Evolutionary conservation across 2,113 vertebrate species (phyloP).

Genomic region (Hoplias malabaricus): DNA sequence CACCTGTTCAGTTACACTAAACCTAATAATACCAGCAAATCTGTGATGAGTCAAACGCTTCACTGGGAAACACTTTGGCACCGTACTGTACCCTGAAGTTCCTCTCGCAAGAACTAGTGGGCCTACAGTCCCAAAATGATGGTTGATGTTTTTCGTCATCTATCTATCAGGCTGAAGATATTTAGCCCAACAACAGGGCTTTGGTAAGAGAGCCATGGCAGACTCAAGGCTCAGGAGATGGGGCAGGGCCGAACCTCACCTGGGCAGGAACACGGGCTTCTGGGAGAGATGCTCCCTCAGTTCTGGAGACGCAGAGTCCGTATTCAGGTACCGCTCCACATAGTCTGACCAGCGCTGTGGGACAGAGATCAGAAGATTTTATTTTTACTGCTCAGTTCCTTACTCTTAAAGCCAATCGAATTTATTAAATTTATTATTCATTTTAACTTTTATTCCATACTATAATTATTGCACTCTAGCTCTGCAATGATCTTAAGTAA

Average conservation of each 20-base stretch:
- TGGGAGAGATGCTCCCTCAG: constrained; percentile 96
- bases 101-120: background rate
- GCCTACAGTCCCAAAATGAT: constrained; percentile 3
- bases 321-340: constrained; percentile 92
- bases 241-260: constrained; percentile 77
- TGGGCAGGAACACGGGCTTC: constrained; percentile 97
- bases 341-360: constrained; percentile 95
- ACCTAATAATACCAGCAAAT: background rate
- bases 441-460: too few relatives aligned
- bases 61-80: constrained; percentile 5
- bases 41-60: background rate
- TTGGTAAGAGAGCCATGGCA: constrained; percentile 38
- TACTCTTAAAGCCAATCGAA: background rate
- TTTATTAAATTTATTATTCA: too few relatives aligned
- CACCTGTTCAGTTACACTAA: background rate
- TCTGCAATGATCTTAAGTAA: too few relatives aligned
- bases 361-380: background rate
- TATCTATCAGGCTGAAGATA: constrained; percentile 21
- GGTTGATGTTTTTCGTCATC: constrained; percentile 1
- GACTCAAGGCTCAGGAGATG: constrained; percentile 46
- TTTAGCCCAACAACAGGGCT: background rate
- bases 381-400: background rate
- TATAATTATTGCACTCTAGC: too few relatives aligned
- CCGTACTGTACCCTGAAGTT: background rate
- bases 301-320: constrained; percentile 92